Evolutionary conservation across 1,140 invertebrate species (phyloP), one percentile per base, ranked within the genome.

Genomic region (Gerris buenoi): DNA sequence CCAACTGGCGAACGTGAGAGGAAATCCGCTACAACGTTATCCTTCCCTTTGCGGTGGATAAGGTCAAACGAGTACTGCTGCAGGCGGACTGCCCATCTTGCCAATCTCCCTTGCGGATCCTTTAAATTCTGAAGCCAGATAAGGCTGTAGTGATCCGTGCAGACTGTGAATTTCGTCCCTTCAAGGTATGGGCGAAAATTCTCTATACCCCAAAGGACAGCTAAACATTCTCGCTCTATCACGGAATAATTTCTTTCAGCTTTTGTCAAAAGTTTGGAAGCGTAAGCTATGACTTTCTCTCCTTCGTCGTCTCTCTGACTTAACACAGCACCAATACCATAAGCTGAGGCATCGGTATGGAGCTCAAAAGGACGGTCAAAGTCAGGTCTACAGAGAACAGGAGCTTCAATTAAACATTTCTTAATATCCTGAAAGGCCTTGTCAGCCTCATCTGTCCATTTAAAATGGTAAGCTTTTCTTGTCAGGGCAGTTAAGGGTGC

Each of bases 121-220:
- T n/a, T n/a, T n/a, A n/a, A n/a, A n/a, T n/a, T n/a, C n/a, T 74
- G 70, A 2, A 83, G 70, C 76, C 78, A 83, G 28, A 69, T 68
- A 1, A 83, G 74, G 70, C 67, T 81, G 79, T 68, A 71, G 58
- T 79, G 76, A 67, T 80, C 78, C 0, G 77, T 79, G 26, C 74
- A 60, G 1, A 80, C 73, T 0, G 27, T 74, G 64, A 81, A 79
- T 25, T 75, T 62, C 3, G 57, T 72, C 15, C 73, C 74, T 63
- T 76, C 72, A 26, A 75, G 63, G 59, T 73, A 74, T 0, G 28
- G 65, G n/a, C 72, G 62, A 62, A 76, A 77, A 29, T 77, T 73
- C 59, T 76, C 70, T 0, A 80, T 71, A 2, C 73, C 75, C 70
- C 72, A 75, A 2, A 81, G 62, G 22, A 81, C 70, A 3, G 76